These are phyloP conservation scores for Cynoglossus semilaevis DNA, from an alignment of 2,113 vertebrate genomes.

Conservation along the genomic window DNA sequence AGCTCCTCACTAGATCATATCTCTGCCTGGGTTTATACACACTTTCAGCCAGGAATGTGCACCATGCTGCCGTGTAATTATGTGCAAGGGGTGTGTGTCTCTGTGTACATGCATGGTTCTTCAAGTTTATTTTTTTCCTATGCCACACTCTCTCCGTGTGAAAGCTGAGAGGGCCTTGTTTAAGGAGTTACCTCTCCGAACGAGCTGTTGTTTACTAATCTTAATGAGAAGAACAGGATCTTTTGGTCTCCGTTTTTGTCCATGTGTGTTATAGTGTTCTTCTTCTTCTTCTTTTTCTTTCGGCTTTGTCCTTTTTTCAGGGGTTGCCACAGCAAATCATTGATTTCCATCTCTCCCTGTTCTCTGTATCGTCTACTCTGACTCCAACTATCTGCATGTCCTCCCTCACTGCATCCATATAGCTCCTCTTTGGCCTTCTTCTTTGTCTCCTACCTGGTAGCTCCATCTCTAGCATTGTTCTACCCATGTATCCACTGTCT, in stretches of 20 bases:
- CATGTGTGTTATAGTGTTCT: slow-evolving; percentile 29
- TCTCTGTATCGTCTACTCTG: too few species aligned
- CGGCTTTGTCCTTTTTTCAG: too few species aligned
- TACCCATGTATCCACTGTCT: too few species aligned
- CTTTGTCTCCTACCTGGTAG: too few species aligned
- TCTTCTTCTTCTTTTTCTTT: too few species aligned
- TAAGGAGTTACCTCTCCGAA: slow-evolving; percentile 37
- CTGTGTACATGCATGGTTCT: slow-evolving; percentile 31
- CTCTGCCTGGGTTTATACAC: slow-evolving; percentile 69
- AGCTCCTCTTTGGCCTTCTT: too few species aligned
- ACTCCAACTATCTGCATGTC: too few species aligned
- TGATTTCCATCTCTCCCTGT: too few species aligned
- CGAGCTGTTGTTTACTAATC: slow-evolving; percentile 50
- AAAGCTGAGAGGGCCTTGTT: slow-evolving; percentile 23
- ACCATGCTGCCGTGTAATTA: slow-evolving; percentile 70
- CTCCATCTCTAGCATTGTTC: too few species aligned
- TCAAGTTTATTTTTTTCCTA: slow-evolving; percentile 30
- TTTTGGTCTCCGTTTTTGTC: slow-evolving; percentile 32
- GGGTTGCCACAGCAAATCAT: too few species aligned
- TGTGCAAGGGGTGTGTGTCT: slow-evolving; percentile 44
- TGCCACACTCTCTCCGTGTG: slow-evolving; percentile 32
- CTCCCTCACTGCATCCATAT: too few species aligned
- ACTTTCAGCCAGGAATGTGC: slow-evolving; percentile 66
- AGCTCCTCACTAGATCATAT: slow-evolving; percentile 73
- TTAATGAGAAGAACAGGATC: slow-evolving; percentile 34